A percentile compares a stretch with the other conserved stretches of the same genome.
Evolutionary conservation across 1,140 invertebrate species (phyloP).

Genomic region (Patella vulgata): DNA sequence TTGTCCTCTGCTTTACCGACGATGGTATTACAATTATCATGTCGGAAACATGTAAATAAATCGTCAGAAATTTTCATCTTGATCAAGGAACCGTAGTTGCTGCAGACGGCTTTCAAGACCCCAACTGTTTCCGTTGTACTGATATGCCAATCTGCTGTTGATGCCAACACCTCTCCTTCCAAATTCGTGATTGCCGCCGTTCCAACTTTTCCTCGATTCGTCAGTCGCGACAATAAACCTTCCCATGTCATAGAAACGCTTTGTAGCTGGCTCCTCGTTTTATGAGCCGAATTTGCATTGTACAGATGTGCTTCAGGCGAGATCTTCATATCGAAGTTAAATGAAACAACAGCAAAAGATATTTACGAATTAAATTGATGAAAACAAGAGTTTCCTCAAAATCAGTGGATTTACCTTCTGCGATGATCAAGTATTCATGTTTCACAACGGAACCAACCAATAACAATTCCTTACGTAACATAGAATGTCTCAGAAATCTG

Average conservation of each 20-base stretch:
- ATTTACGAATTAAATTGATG: too few relatives aligned
- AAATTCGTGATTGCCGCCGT: conserved; percentile 1
- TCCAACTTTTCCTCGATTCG: conserved; percentile 12
- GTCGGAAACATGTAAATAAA: conserved; percentile 7
- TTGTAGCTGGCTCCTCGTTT: too few relatives aligned
- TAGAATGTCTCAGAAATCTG: too few relatives aligned
- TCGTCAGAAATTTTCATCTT: conserved; percentile 2
- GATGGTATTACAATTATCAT: conserved; percentile 5
- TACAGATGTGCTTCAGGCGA: too few relatives aligned
- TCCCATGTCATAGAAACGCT: background rate
- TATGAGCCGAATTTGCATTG: too few relatives aligned
- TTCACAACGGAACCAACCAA: too few relatives aligned
- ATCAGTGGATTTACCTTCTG: too few relatives aligned
- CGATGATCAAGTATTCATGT: too few relatives aligned
- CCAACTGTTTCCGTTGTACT: background rate
- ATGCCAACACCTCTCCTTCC: conserved; percentile 2
- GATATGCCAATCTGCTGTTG: background rate
- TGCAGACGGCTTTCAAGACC: conserved; percentile 2
- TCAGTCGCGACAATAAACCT: background rate
- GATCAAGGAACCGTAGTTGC: conserved; percentile 6
- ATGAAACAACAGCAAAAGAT: too few relatives aligned
- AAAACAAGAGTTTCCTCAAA: too few relatives aligned
- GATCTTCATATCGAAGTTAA: too few relatives aligned
- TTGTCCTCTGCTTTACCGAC: conserved; percentile 5
- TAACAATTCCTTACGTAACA: too few relatives aligned